phyloP scores from a whole-genome alignment of 2,888 invertebrate genomes.

The Cyclophora punctaria region DNA sequence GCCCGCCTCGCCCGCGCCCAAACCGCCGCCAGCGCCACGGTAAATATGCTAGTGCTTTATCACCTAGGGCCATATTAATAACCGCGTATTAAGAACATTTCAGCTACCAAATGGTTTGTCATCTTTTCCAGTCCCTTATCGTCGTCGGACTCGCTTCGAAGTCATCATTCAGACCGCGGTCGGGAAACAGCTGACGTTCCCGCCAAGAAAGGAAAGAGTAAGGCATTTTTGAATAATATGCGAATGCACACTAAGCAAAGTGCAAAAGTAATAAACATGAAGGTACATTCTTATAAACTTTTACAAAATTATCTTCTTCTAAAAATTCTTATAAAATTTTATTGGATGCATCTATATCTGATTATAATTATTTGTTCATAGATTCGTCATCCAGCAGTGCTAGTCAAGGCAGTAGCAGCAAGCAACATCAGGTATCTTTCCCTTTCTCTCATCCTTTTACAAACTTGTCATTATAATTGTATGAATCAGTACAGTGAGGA shows the following conservation, averaged over 20 bases:
- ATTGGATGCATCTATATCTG: too few species aligned
- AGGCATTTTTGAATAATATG: conserved; percentile 12
- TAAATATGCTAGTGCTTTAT: neutral
- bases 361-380: conserved; percentile 16
- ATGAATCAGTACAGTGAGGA: too few species aligned
- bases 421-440: conserved; percentile 53
- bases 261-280: too few species aligned
- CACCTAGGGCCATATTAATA: too few species aligned
- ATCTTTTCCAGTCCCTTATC: conserved; percentile 25
- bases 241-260: too few species aligned
- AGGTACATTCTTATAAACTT: too few species aligned
- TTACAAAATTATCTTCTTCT: too few species aligned
- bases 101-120: neutral
- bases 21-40: conserved; percentile 13
- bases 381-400: conserved; percentile 59
- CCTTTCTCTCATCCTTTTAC: too few species aligned
- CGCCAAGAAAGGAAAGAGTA: conserved; percentile 70
- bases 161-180: conserved; percentile 54
- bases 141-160: conserved; percentile 44
- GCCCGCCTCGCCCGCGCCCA: conserved; percentile 9
- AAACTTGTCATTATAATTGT: too few species aligned
- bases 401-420: conserved; percentile 59
- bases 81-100: neutral
- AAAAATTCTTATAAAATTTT: too few species aligned
- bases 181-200: conserved; percentile 48